Conservation (phyloP, 2,888 invertebrate genomes). For the Smittia sp. region DNA sequence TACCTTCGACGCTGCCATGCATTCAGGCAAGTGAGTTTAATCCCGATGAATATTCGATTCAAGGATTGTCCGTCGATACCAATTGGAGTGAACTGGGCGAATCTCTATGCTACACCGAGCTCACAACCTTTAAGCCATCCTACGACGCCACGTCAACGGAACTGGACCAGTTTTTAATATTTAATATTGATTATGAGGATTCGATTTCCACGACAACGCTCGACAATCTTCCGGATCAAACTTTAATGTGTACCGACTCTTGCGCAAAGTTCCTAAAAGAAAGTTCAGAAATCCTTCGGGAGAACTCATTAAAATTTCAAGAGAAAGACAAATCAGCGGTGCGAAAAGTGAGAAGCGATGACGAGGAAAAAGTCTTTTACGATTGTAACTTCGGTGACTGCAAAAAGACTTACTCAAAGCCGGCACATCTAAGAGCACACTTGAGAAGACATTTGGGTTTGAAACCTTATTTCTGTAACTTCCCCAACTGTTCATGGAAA, state of each 20-base stretch:
- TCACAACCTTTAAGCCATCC: slow-evolving; percentile 20
- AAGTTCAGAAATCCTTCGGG: slow-evolving; percentile 50
- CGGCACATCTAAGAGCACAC: slow-evolving; percentile 87
- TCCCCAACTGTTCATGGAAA: slow-evolving; percentile 84
- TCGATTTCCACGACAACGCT: slow-evolving; percentile 13
- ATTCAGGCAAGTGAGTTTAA: slow-evolving; percentile 31
- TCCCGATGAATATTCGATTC: slow-evolving; percentile 8
- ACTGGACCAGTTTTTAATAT: slow-evolving; percentile 35
- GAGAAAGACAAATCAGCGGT: slow-evolving; percentile 42
- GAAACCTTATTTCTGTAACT: slow-evolving; percentile 70
- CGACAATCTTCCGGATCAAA: slow-evolving; percentile 55
- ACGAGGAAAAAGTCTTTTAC: slow-evolving; percentile 59
- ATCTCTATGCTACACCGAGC: slow-evolving; percentile 13
- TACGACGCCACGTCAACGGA: neutral
- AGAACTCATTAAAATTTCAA: slow-evolving; percentile 42
- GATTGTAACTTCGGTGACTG: slow-evolving; percentile 70
- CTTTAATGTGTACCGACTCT: slow-evolving; percentile 58
- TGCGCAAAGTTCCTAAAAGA: slow-evolving; percentile 57
- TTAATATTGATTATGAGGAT: slow-evolving; percentile 37
- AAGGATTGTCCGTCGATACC: neutral
- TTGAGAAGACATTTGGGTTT: slow-evolving; percentile 72
- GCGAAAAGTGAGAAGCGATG: slow-evolving; percentile 43
- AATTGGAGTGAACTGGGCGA: neutral
- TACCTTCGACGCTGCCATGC: slow-evolving; percentile 21
- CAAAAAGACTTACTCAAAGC: slow-evolving; percentile 81